Evolutionary conservation across 2,888 invertebrate genomes (phyloP).

Genomic region (Drosophila multiciliata): DNA sequence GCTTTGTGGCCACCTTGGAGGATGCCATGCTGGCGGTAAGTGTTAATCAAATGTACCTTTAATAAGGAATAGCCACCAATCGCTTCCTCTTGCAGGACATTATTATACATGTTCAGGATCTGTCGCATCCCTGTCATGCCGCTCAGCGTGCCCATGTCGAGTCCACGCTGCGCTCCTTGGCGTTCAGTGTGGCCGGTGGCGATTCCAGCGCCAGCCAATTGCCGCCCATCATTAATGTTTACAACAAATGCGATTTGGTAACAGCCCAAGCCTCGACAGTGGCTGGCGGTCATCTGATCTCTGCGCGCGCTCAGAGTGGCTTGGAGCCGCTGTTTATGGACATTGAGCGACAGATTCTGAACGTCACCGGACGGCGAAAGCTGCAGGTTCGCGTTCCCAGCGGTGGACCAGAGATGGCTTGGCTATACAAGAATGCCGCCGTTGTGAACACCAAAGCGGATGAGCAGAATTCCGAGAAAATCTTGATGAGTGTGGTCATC

Average conservation of each 20-base stretch:
- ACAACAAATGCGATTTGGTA: slow-evolving; percentile 90
- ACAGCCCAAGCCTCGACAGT: neutral
- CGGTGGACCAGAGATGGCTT: slow-evolving; percentile 87
- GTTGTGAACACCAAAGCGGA: slow-evolving; percentile 86
- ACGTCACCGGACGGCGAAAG: slow-evolving; percentile 86
- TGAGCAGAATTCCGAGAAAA: slow-evolving; percentile 85
- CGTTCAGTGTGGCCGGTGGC: slow-evolving; percentile 74
- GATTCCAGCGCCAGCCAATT: slow-evolving; percentile 49
- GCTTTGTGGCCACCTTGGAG: slow-evolving; percentile 92
- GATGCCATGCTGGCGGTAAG: slow-evolving; percentile 89
- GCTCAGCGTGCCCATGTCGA: slow-evolving; percentile 90
- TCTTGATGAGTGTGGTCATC: slow-evolving; percentile 87
- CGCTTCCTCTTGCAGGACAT: slow-evolving; percentile 87
- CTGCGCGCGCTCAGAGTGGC: slow-evolving; percentile 85
- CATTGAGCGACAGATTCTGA: slow-evolving; percentile 85
- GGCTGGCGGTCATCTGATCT: slow-evolving; percentile 83
- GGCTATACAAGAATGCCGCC: slow-evolving; percentile 89
- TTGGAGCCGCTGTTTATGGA: slow-evolving; percentile 76
- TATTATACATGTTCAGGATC: slow-evolving; percentile 91
- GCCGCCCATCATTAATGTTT: slow-evolving; percentile 88
- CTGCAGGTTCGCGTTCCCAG: slow-evolving; percentile 87
- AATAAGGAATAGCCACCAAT: neutral
- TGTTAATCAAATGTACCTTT: neutral
- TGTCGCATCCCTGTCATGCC: slow-evolving; percentile 89
- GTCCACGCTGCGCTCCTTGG: slow-evolving; percentile 87